Conservation (phyloP, 2,113 vertebrate genomes). For the Heterotilapia buettikoferi region DNA sequence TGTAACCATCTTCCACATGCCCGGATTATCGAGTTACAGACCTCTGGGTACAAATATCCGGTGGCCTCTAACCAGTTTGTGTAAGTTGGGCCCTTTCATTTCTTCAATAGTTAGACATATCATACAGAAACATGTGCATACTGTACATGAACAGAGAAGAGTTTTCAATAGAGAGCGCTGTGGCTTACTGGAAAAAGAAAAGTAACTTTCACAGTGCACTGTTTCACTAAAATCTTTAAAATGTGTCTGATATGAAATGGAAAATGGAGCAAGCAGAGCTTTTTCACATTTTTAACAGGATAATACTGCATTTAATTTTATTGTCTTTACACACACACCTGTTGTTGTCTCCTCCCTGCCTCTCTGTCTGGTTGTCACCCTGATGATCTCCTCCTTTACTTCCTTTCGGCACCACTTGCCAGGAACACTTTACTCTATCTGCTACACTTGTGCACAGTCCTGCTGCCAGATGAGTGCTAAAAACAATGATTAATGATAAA, state of each 20-base stretch:
- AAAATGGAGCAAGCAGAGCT: neutral
- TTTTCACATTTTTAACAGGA: neutral
- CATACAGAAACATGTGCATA: neutral
- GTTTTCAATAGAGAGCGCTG: neutral
- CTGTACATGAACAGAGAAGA: neutral
- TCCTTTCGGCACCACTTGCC: neutral
- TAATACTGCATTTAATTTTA: neutral
- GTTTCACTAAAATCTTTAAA: neutral
- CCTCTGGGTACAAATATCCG: neutral
- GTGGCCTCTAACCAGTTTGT: neutral
- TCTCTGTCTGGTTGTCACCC: neutral
- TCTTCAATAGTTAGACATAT: neutral
- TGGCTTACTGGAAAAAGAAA: neutral
- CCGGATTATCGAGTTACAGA: neutral
- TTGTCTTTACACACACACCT: neutral
- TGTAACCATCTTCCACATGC: neutral
- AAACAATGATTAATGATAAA: neutral
- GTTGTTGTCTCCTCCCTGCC: neutral
- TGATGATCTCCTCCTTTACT: neutral
- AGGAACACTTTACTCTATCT: neutral
- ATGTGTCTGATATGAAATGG: neutral
- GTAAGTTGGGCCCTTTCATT: neutral
- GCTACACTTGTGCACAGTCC: neutral
- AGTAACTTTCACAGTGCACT: neutral
- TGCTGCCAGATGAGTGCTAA: neutral